These are phyloP conservation scores for Chelidonichthys spinosus DNA, from an alignment of 2,797 vertebrate species.

Conservation along the genomic window DNA sequence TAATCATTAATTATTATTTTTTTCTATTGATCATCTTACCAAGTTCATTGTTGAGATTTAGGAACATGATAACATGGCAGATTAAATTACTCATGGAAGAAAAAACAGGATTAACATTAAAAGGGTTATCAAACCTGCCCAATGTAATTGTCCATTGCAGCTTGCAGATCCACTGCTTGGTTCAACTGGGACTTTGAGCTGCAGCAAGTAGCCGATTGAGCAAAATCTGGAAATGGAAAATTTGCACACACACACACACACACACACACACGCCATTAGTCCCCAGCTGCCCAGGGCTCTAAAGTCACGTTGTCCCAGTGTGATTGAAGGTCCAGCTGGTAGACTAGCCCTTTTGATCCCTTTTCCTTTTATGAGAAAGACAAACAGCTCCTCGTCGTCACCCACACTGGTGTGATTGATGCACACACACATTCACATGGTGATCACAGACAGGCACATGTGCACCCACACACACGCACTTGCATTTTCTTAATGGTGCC, in stretches of 20 bases:
- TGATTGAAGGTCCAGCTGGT: constrained; percentile 82
- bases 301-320: constrained; percentile 77
- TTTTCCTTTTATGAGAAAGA: constrained; percentile 82
- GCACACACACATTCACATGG: constrained; percentile 48
- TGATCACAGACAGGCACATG: constrained; percentile 32
- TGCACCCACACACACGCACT: constrained; percentile 25
- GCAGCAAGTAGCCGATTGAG: too few species aligned
- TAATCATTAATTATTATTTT: too few species aligned
- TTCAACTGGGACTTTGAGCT: not conserved
- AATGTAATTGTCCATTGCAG: not conserved
- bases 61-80: not conserved
- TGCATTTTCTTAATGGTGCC: constrained; percentile 68
- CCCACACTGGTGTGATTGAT: constrained; percentile 76
- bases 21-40: not conserved
- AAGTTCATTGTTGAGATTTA: not conserved
- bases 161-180: not conserved
- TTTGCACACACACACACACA: constrained; percentile 45
- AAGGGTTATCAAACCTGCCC: not conserved
- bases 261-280: constrained; percentile 53
- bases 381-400: constrained; percentile 79
- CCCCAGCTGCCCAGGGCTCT: constrained; percentile 77
- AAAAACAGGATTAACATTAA: not conserved
- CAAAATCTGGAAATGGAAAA: constrained; percentile 26
- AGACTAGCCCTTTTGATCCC: constrained; percentile 79
- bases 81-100: not conserved